Evolutionary conservation across 2,113 vertebrate species (phyloP), one percentile per base, ranked within the genome.

Genomic region (Antennarius striatus): DNA sequence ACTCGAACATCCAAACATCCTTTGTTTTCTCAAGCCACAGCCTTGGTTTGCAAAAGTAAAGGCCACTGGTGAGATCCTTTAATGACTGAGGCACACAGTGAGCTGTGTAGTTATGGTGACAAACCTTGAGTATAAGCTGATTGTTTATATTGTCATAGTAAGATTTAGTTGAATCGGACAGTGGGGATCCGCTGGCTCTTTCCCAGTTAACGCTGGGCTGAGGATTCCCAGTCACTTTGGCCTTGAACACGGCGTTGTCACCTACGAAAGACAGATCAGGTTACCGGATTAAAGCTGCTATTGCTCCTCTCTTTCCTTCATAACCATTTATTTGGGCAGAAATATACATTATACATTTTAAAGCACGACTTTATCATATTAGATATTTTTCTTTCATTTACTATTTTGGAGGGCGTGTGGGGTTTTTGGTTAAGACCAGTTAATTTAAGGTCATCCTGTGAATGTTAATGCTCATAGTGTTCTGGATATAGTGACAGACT

Each of bases 81-180:
- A 52, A 49, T 17, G 4, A 22, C 9, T 1, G 40, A 49, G 42
- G 2, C 5, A 16, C 15, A 40, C 11, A 10, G 0, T 36, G 10
- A 53, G 10, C 50, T 32, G 0, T 54, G 40, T 16, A 9, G 22
- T 69, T 11, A 4, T 32, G 2, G 32, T 48, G 55, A 51, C 67
- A 29, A 46, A 93, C 83, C 87, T 93, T 93, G 67, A 92, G 85
- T 14, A 91, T 14, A 9, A 85, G 60, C 15, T 87, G 79, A 28
- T 91, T 91, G 81, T 86, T 91, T 64, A 92, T 67, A 77, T 74
- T 73, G 68, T 91, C 75, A 6, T 82, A 86, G 85, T 79, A 88
- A 12, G 73, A 79, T 75, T 81, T 90, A 30, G 75, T 77, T 0
- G 67, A 57, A 62, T 91, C 83, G 36, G 85, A 85, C 68, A 88